phyloP scores from a whole-genome alignment of 2,113 vertebrate genomes.

The Phalacrocorax pelagicus region DNA sequence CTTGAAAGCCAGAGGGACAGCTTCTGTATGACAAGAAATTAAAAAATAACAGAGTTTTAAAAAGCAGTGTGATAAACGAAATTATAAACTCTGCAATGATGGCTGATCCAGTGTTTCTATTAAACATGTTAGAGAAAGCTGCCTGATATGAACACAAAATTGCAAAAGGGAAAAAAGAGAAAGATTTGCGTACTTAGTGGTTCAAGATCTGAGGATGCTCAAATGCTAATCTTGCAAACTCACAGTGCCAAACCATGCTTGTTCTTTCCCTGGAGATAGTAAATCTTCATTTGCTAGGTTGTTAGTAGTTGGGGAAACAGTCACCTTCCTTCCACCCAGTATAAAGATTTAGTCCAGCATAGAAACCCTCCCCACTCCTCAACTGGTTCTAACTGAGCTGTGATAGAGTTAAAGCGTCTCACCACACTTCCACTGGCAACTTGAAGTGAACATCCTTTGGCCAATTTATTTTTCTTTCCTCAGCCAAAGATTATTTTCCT shows the following conservation, averaged over 20 bases:
- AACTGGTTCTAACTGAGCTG: background rate
- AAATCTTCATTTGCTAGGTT: background rate
- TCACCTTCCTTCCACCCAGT: background rate
- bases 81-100: background rate
- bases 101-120: background rate
- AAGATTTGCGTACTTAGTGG: background rate
- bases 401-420: background rate
- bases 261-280: background rate
- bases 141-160: background rate
- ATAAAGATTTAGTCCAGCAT: background rate
- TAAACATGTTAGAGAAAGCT: background rate
- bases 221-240: background rate
- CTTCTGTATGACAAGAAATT: background rate
- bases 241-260: background rate
- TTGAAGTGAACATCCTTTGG: background rate
- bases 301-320: background rate
- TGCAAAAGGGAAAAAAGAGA: background rate
- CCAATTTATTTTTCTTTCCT: conserved; percentile 33
- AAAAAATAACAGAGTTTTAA: background rate
- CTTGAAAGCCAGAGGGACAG: background rate
- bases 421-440: background rate
- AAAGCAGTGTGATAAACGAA: background rate
- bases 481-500: conserved; percentile 37
- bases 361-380: background rate
- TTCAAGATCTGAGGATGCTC: background rate